Evolutionary conservation across 1,140 invertebrate genomes (phyloP), one percentile per base, ranked within the genome.

Genomic region (Zaprionus gabonicus): DNA sequence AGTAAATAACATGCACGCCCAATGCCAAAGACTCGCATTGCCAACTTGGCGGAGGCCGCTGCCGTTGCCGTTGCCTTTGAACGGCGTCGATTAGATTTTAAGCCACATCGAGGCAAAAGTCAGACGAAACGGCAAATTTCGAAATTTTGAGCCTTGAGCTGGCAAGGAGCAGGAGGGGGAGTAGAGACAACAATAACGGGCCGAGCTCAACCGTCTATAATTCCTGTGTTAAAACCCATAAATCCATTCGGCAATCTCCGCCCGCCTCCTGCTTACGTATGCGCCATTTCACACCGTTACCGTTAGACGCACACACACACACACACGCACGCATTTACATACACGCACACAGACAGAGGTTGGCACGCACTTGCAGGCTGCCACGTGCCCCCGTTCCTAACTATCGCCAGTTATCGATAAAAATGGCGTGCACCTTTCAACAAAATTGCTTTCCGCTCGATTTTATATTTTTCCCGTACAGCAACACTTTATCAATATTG

Each of bases 261-360:
- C 56, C 76, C 62, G 12, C 20, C 67, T 76, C 27, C 84, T 91
- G 79, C 85, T 90, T 90, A 90, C 79, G 76, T 91, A 90, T 90
- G 85, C 85, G 76, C 86, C 87, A 90, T 90, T 90, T 90, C 85
- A 91, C 85, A 90, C 85, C 82, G 85, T 90, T 90, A 71, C 78
- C 84, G 81, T 84, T 81, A 88, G 77, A 83, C 68, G 71, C 74
- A 81, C 65, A 57, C 56, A 17, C 53, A 46, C 76, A 68, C 68
- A n/a, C 59, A 34, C 17, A 72, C 23, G 23, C 23, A 23, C 23
- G 31, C 46, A 56, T 46, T 27, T 27, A 67, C 25, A 31, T 38
- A 4, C 27, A 60, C 28, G 23, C 20, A 44, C 34, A 23, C 23
- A 69, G 56, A 77, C 46, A 78, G 66, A 80, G 31, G 9, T 25